Conservation (phyloP, 2,797 vertebrate genomes). For the Bradypodion ventrale region DNA sequence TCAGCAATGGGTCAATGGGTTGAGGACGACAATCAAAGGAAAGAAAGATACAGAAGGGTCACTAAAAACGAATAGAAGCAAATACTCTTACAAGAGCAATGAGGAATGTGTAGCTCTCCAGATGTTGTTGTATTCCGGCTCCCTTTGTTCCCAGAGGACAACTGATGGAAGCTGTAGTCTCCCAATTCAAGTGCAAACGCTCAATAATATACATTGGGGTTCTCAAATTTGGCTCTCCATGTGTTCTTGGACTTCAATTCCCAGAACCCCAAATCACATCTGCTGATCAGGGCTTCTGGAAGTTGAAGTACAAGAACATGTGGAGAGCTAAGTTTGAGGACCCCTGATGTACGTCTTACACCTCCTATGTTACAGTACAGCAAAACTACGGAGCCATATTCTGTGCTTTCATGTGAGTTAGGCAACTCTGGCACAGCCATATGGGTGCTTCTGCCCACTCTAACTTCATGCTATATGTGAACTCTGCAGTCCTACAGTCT, state of each 20-base stretch:
- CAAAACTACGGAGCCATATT: background rate
- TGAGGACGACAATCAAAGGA: background rate
- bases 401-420: background rate
- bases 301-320: too few relatives aligned
- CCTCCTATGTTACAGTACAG: background rate
- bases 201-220: too few relatives aligned
- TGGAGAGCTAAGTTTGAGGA: too few relatives aligned
- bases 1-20: fast-evolving
- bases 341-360: too few relatives aligned
- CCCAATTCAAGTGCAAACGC: background rate
- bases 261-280: too few relatives aligned
- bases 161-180: background rate
- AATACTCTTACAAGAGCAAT: background rate
- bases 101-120: too few relatives aligned
- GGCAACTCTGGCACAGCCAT: background rate
- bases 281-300: too few relatives aligned
- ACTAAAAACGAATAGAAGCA: background rate
- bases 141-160: background rate
- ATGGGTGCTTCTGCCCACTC: background rate
- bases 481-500: too few relatives aligned
- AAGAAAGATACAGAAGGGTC: background rate
- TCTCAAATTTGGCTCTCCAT: too few relatives aligned
- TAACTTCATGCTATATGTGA: background rate
- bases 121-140: background rate
- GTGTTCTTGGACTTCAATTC: too few relatives aligned